These are phyloP conservation scores for Halotydeus destructor DNA, from an alignment of 1,140 invertebrate genomes.

Conservation along the genomic window DNA sequence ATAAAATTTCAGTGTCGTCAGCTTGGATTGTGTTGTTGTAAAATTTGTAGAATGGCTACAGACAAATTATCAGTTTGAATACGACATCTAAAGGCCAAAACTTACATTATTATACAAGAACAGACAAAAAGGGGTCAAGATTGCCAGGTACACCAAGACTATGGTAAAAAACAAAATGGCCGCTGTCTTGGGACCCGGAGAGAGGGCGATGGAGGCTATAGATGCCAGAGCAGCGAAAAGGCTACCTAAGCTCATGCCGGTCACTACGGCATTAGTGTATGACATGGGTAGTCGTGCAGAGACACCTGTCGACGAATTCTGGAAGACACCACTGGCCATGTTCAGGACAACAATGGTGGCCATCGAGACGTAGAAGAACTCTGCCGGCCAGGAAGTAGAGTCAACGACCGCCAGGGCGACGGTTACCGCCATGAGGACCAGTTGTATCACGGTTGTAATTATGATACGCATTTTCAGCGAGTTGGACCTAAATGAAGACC, in stretches of 20 bases:
- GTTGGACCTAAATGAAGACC: not conserved
- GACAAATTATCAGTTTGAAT: too few relatives aligned
- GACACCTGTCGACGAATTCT: constrained; percentile 90
- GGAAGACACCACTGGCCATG: constrained; percentile 77
- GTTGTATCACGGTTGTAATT: constrained; percentile 30
- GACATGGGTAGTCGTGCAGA: constrained; percentile 71
- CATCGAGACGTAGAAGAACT: constrained; percentile 82
- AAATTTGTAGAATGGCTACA: constrained; percentile 12
- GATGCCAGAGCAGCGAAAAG: constrained; percentile 63
- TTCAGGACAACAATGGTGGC: constrained; percentile 64
- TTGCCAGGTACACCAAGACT: constrained; percentile 73
- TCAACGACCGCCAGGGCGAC: constrained; percentile 83
- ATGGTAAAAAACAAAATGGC: constrained; percentile 94
- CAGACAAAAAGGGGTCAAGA: constrained; percentile 85
- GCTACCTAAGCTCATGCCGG: constrained; percentile 86
- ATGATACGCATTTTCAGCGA: constrained; percentile 38
- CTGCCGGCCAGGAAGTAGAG: constrained; percentile 45
- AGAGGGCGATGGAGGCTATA: constrained; percentile 44
- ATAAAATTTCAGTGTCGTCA: too few relatives aligned
- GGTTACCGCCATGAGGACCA: constrained; percentile 67
- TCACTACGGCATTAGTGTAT: constrained; percentile 81
- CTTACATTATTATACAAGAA: constrained; percentile 62
- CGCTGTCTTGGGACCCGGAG: constrained; percentile 50
- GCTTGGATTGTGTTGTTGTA: too few relatives aligned
- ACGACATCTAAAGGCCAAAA: constrained; percentile 5